Conservation (phyloP, 2,888 invertebrate species). For the Magallana nippona region DNA sequence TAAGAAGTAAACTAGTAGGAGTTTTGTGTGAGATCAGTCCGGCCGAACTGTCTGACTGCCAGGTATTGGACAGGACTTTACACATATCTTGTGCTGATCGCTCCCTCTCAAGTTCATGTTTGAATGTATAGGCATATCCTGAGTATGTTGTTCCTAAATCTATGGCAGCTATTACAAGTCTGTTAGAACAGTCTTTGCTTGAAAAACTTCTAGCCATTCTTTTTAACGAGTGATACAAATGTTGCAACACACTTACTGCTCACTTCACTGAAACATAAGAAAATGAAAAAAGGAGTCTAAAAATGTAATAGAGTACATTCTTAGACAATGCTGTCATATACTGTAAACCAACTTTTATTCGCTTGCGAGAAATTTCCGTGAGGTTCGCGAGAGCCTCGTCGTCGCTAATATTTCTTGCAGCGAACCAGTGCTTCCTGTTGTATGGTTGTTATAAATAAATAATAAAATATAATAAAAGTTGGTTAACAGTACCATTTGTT, state of each 20-base stretch:
- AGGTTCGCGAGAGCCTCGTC: no score
- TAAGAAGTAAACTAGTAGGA: conserved; percentile 40
- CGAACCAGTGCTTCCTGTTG: no score
- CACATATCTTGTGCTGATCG: conserved; percentile 1
- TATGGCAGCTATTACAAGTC: background rate
- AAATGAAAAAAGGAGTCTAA: background rate
- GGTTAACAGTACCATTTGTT: no score
- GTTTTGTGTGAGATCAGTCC: conserved; percentile 38
- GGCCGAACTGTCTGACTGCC: background rate
- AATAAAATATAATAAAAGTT: no score
- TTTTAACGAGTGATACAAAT: background rate
- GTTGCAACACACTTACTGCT: background rate
- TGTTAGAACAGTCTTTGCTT: background rate
- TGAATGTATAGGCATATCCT: background rate
- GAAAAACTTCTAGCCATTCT: background rate
- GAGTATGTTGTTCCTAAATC: conserved; percentile 9
- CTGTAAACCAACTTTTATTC: no score
- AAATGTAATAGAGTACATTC: no score
- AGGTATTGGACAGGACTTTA: background rate
- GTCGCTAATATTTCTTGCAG: no score
- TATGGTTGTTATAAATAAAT: no score
- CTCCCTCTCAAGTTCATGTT: background rate
- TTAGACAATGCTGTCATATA: no score
- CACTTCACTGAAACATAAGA: background rate
- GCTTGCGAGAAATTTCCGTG: no score